Evolutionary conservation across 2,113 vertebrate species (phyloP).

Genomic region (Cololabis saira): DNA sequence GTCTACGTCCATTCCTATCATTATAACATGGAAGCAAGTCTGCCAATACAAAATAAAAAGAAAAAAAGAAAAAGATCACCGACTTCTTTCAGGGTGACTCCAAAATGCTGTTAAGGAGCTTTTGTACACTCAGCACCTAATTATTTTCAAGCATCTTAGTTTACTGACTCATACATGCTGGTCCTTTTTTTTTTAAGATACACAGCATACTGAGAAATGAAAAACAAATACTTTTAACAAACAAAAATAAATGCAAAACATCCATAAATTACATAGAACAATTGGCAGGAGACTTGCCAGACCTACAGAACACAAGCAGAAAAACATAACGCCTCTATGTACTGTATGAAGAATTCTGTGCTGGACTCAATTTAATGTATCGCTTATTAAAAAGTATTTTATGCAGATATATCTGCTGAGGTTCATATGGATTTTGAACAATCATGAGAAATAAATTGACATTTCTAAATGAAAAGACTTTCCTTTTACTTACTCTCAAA

Average conservation of each 20-base stretch:
- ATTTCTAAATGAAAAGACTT: no score
- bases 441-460: no score
- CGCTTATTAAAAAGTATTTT: no score
- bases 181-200: neutral
- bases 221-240: neutral
- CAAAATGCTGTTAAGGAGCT: constrained; percentile 42
- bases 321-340: no score
- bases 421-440: no score
- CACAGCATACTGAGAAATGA: neutral
- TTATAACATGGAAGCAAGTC: constrained; percentile 74
- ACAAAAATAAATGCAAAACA: neutral
- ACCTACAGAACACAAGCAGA: no score
- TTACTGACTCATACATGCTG: constrained; percentile 1
- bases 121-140: constrained; percentile 58
- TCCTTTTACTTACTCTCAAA: no score
- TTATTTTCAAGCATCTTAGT: constrained; percentile 12
- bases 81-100: constrained; percentile 71
- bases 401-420: no score
- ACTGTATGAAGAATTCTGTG: no score
- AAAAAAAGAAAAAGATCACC: constrained; percentile 48
- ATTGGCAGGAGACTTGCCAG: no score
- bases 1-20: constrained; percentile 79
- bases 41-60: constrained; percentile 78
- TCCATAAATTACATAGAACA: neutral
- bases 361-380: no score